A percentile compares a stretch with the other conserved stretches of the same genome.
phyloP scores from a whole-genome alignment of 2,113 vertebrate genomes.

The Passer montanus region DNA sequence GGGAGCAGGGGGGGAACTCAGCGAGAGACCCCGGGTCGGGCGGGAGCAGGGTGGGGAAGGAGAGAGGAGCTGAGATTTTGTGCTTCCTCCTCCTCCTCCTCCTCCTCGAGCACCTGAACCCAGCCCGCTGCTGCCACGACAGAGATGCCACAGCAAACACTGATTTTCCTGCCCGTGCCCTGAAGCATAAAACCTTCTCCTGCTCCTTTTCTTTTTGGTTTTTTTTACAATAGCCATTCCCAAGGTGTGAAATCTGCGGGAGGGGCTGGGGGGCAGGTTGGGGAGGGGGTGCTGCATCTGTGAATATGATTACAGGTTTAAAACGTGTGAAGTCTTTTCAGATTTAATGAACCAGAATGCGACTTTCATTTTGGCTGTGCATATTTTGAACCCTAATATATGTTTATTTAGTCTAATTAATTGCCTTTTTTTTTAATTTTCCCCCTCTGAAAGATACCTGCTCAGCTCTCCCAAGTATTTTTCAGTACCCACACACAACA shows the following conservation, averaged over 20 bases:
- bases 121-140: neutral
- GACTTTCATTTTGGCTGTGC: constrained; percentile 29
- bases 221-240: neutral
- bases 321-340: constrained; percentile 17
- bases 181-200: neutral
- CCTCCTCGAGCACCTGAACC: neutral
- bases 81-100: neutral
- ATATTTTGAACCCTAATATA: constrained; percentile 26
- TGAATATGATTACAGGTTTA: constrained; percentile 28
- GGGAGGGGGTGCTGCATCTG: neutral
- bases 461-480: neutral
- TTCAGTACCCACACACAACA: neutral
- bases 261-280: neutral
- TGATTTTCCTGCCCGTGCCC: neutral
- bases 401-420: constrained; percentile 44
- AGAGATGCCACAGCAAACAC: neutral
- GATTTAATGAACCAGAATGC: constrained; percentile 39
- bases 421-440: neutral
- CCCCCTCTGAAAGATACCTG: neutral
- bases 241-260: constrained; percentile 14
- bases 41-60: neutral
- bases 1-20: neutral
- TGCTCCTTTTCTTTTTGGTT: neutral
- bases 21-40: neutral
- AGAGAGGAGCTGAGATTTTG: fast-evolving